Conservation (phyloP, 2,888 invertebrate species). For the Caradrina clavipalpis region DNA sequence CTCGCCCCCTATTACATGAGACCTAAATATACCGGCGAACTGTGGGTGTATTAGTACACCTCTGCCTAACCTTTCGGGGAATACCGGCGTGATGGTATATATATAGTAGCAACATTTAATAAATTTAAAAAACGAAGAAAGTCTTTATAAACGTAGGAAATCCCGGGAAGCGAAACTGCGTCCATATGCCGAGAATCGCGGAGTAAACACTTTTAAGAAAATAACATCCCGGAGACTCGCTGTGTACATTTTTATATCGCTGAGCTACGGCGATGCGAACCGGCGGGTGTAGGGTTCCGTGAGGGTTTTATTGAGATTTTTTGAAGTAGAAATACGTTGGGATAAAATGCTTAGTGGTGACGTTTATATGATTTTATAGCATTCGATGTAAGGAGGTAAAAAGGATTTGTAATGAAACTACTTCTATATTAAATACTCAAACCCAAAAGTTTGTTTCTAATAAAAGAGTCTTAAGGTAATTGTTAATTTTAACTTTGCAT, state of each 20-base stretch:
- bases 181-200: conserved; percentile 60
- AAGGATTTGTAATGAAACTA: not conserved
- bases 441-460: too few species aligned
- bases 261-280: conserved; percentile 36
- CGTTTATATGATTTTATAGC: not conserved
- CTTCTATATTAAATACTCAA: not conserved
- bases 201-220: conserved; percentile 72
- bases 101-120: conserved; percentile 40
- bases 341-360: not conserved
- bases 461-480: too few species aligned
- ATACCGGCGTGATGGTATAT: too few species aligned
- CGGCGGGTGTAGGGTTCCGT: conserved; percentile 28
- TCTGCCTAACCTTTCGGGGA: too few species aligned
- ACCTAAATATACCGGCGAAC: too few species aligned
- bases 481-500: too few species aligned
- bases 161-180: conserved; percentile 35
- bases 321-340: conserved; percentile 28
- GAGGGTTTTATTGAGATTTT: conserved; percentile 33
- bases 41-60: too few species aligned
- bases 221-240: conserved; percentile 60
- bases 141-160: conserved; percentile 41
- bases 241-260: conserved; percentile 64
- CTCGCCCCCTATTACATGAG: too few species aligned
- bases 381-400: not conserved
- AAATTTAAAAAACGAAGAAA: conserved; percentile 36